These are phyloP conservation scores for Meloidogyne floridensis DNA, from an alignment of 1,140 invertebrate species.

Conservation along the genomic window DNA sequence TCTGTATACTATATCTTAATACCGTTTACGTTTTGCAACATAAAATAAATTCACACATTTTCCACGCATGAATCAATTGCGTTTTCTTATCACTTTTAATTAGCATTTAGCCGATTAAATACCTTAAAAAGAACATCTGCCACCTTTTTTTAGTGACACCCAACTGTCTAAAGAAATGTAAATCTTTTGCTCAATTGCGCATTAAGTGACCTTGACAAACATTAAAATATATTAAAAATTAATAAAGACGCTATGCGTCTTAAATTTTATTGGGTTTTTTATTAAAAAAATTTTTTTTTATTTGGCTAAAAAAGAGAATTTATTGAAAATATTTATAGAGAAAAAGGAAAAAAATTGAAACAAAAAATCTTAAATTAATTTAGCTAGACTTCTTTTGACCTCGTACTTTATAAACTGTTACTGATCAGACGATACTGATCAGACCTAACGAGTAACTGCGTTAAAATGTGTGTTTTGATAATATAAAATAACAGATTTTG, in stretches of 20 bases:
- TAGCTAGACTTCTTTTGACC: neutral
- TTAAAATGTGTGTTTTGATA: too few relatives aligned
- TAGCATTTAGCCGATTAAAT: neutral
- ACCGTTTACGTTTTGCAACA: neutral
- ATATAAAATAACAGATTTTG: too few relatives aligned
- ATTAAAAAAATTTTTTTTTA: too few relatives aligned
- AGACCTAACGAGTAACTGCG: too few relatives aligned
- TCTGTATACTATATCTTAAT: too few relatives aligned
- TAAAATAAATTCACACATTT: neutral
- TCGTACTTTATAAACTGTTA: too few relatives aligned
- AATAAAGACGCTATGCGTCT: too few relatives aligned
- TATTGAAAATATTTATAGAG: neutral
- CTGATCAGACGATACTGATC: too few relatives aligned
- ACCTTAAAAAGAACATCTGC: neutral
- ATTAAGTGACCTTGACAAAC: neutral
- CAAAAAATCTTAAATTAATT: neutral
- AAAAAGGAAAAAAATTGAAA: slow-evolving; percentile 12
- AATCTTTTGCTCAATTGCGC: neutral
- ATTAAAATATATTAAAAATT: neutral
- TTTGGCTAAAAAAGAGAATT: neutral
- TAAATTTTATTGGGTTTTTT: too few relatives aligned
- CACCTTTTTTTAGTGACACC: neutral
- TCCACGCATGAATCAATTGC: neutral
- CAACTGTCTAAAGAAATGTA: neutral
- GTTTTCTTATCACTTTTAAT: neutral